Conservation (phyloP, 2,113 vertebrate genomes). For the Macquaria ambigua region DNA sequence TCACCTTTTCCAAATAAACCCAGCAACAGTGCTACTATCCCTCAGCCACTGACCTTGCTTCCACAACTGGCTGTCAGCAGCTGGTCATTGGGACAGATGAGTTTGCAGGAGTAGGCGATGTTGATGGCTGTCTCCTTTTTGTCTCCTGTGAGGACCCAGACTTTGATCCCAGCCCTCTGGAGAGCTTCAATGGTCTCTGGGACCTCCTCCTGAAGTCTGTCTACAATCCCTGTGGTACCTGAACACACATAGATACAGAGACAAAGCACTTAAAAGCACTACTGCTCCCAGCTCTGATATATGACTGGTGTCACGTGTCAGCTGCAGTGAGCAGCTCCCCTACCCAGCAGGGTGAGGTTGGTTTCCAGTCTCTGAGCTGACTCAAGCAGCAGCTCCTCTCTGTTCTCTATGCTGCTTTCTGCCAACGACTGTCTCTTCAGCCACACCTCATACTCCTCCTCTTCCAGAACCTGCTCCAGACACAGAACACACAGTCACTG, state of each 20-base stretch:
- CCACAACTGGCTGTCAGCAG: slow-evolving; percentile 88
- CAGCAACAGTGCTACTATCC: neutral
- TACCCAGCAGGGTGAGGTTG: slow-evolving; percentile 92
- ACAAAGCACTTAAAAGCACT: neutral
- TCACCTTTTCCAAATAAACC: neutral
- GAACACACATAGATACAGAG: slow-evolving; percentile 2
- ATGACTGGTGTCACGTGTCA: rapidly evolving
- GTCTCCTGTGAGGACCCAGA: slow-evolving; percentile 97
- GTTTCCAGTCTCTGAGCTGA: slow-evolving; percentile 91
- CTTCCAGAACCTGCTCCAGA: slow-evolving; percentile 86
- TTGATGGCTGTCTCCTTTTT: slow-evolving; percentile 96
- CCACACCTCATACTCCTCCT: slow-evolving; percentile 91
- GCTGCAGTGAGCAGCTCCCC: slow-evolving; percentile 22
- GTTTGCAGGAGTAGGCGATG: slow-evolving; percentile 91
- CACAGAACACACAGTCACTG: neutral
- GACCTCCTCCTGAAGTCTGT: slow-evolving; percentile 94
- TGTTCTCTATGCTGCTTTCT: slow-evolving; percentile 93
- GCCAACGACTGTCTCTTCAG: slow-evolving; percentile 88
- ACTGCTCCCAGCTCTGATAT: neutral
- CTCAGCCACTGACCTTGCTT: slow-evolving; percentile 83
- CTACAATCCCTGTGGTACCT: slow-evolving; percentile 96
- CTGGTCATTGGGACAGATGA: slow-evolving; percentile 86
- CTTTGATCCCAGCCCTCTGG: slow-evolving; percentile 90
- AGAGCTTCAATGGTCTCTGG: slow-evolving; percentile 92
- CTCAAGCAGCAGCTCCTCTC: slow-evolving; percentile 90